Base-by-base conservation (phyloP, 2,113 vertebrate genomes). In the Oryzias javanicus region DNA sequence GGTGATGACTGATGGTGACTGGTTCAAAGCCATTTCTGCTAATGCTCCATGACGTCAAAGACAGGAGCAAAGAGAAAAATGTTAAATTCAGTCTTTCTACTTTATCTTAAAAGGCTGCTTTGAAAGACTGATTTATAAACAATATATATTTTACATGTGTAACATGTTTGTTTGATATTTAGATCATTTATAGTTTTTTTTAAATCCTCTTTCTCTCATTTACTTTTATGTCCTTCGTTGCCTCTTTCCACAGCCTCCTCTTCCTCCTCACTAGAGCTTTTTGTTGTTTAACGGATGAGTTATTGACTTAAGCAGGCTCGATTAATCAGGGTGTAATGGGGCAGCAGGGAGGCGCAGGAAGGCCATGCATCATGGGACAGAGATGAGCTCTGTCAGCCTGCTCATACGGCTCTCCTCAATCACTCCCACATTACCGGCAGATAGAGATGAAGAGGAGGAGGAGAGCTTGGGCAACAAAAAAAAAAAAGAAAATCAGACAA, bases 311-410 rank as follows among this genome's bases (percentile, higher is more conserved):
- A 98, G 95, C 95, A 94, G 93, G 92, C 92, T 92, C 94, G 93
- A 97, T 98, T 97, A 95, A 98, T 98, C 96, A 97, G 93, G 91
- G 92, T 90, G 91, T 97, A 98, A 98, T 96, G 94, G 93, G 94
- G 93, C 93, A 91, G 92, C 89, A 80, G 94, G 89, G 88, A 89
- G 93, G 94, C 93, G 92, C 91, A 90, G 92, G 91, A 90, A 91
- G 89, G 91, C 94, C 92, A 95, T 97, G 94, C 93, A 95, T 97
- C 95, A 95, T 81, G 86, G 91, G 89, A 84, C 88, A 93, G 93
- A 94, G 95, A 96, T 94, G 94, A 95, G 93, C 91, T 92, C 94
- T 87, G 93, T 95, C 93, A 94, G 92, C 94, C 93, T 90, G 86
- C 91, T 94, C 94, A 93, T 93, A 93, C 95, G 91, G 91, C 91